Conservation (phyloP, 2,888 invertebrate genomes). For the Calliopum simillimum region DNA sequence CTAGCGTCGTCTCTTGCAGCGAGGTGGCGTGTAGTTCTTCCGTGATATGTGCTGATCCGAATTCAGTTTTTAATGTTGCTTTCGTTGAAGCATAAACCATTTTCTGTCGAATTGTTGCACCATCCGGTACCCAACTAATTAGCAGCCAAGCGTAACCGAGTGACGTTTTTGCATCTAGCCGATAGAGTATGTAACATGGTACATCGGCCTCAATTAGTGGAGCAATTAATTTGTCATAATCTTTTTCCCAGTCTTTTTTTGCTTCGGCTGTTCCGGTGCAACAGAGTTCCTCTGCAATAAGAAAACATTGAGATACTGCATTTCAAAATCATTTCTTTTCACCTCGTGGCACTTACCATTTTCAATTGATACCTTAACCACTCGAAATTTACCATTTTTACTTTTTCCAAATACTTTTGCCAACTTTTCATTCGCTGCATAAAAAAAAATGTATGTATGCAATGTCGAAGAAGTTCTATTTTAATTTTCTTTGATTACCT, state of each 20-base stretch:
- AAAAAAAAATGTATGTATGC: background rate
- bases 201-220: conserved; percentile 80
- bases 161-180: conserved; percentile 82
- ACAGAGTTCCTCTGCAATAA: conserved; percentile 77
- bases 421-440: conserved; percentile 84
- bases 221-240: conserved; percentile 81
- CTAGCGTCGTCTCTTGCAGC: conserved; percentile 83
- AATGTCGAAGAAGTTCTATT: background rate
- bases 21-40: conserved; percentile 94
- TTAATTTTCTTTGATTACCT: conserved; percentile 70
- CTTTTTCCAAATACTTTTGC: conserved; percentile 86
- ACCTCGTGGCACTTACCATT: conserved; percentile 74
- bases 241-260: conserved; percentile 85
- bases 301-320: background rate
- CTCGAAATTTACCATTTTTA: conserved; percentile 79
- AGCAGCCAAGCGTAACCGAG: conserved; percentile 92
- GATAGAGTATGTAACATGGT: conserved; percentile 92
- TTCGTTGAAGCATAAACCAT: conserved; percentile 51
- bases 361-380: conserved; percentile 86
- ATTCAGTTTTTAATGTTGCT: conserved; percentile 95
- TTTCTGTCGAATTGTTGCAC: conserved; percentile 79
- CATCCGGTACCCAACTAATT: conserved; percentile 95
- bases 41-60: conserved; percentile 92
- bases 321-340: background rate
- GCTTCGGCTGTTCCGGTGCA: conserved; percentile 76